Evolutionary conservation across 2,888 invertebrate species (phyloP).

Genomic region (Sinohyriopsis cumingii): DNA sequence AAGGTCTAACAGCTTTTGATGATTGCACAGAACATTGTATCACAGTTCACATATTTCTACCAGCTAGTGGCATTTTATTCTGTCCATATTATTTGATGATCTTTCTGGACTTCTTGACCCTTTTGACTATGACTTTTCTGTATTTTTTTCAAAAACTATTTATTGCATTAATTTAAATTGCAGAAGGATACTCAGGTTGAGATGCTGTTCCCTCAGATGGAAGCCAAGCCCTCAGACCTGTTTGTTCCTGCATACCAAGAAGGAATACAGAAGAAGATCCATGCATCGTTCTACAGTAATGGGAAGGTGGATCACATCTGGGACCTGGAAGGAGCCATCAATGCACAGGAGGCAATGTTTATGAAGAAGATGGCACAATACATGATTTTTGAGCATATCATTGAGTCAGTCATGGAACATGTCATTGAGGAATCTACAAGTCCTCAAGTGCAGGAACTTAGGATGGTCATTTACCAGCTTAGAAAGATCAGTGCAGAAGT

Average conservation of each 20-base stretch:
- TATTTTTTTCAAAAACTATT: too few species aligned
- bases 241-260: slow-evolving; percentile 33
- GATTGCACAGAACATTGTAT: too few species aligned
- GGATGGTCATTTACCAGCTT: slow-evolving; percentile 21
- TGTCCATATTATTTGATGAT: too few species aligned
- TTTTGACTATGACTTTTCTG: too few species aligned
- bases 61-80: too few species aligned
- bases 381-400: not conserved
- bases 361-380: slow-evolving; percentile 6
- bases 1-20: too few species aligned
- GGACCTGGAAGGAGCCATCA: slow-evolving; percentile 16
- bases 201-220: slow-evolving; percentile 24
- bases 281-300: slow-evolving; percentile 20
- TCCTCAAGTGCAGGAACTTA: slow-evolving; percentile 9
- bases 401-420: too few species aligned
- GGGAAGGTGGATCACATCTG: slow-evolving; percentile 17
- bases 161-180: not conserved
- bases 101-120: too few species aligned
- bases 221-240: slow-evolving; percentile 37
- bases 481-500: slow-evolving; percentile 14
- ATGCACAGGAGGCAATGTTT: slow-evolving; percentile 9
- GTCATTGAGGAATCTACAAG: slow-evolving; percentile 8
- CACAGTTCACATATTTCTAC: too few species aligned
- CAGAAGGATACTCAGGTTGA: slow-evolving; percentile 40
- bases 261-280: slow-evolving; percentile 31